Evolutionary conservation across 2,888 invertebrate genomes (phyloP), one percentile per base, ranked within the genome.

Genomic region (Malthinus seriepunctatus): DNA sequence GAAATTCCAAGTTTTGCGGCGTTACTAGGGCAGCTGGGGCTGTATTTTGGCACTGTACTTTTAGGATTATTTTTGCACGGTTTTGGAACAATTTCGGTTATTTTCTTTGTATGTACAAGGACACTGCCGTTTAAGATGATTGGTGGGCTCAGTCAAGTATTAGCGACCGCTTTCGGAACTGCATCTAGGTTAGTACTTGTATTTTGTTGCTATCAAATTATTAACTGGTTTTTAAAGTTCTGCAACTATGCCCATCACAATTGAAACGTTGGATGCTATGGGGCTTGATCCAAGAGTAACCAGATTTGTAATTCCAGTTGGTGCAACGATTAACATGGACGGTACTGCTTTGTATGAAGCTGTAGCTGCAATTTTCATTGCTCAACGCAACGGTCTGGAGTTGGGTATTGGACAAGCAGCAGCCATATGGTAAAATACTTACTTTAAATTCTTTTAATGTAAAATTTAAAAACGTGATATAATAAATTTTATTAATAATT

Each of bases 241-340:
- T 67, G 97, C 97, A 1, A 97, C 97, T 0, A 91, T 98, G 84
- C 97, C 98, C 4, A 88, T 97, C 65, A 97, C 97, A 6, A 92
- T 97, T 76, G 88, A 89, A 60, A 95, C 95, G 71, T 85, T 98
- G 71, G 97, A 98, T 77, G 89, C 90, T 63, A 91, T 96, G 85
- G 90, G 90, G 0, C 84, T 98, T 52, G 95, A 97, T 80, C 88
- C 90, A 0, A 87, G 95, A 62, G 92, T 97, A 59, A 92, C 95
- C 3, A 86, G 96, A 64, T 98, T 98, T 76, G 95, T 97, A 4
- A 91, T 96, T 73, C 97, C 97, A 14, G 93, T 98, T 63, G 98
- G 98, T 8, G 96, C 97, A 14, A 97, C 97, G 35, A 96, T 98
- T 78, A 97, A 98, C 82, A 97, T 97, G 97, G 97, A 97, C 76